These are phyloP conservation scores for Hippocampus comes DNA, from an alignment of 2,113 vertebrate genomes.

Conservation along the genomic window DNA sequence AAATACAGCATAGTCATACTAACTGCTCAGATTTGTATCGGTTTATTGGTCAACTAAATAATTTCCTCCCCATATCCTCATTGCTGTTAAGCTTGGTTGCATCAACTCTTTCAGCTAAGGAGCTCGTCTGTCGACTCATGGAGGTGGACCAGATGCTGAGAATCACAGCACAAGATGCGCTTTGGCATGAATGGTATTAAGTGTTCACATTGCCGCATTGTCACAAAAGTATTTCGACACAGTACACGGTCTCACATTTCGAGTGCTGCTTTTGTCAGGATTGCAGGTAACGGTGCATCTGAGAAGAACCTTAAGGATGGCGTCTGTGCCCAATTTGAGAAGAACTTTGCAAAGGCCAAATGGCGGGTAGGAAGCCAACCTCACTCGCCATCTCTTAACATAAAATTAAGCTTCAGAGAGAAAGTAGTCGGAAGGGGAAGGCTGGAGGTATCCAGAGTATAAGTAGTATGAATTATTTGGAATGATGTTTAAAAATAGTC, in stretches of 20 bases:
- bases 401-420: not conserved
- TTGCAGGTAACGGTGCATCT: slow-evolving; percentile 79
- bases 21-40: not conserved
- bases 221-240: slow-evolving; percentile 1
- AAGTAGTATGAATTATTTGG: not conserved
- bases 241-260: slow-evolving; percentile 7
- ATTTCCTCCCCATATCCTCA: not conserved
- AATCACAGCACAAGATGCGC: slow-evolving; percentile 79
- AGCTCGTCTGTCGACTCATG: slow-evolving; percentile 80
- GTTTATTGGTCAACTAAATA: not conserved
- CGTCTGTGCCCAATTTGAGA: slow-evolving; percentile 84
- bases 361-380: slow-evolving; percentile 75
- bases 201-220: not conserved
- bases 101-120: slow-evolving; percentile 71
- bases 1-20: no score
- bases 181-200: slow-evolving; percentile 77
- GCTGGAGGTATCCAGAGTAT: not conserved
- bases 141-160: slow-evolving; percentile 81
- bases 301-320: slow-evolving; percentile 83
- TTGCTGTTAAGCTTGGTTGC: not conserved
- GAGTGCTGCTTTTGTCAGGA: slow-evolving; percentile 63
- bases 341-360: slow-evolving; percentile 85
- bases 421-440: slow-evolving; percentile 5
- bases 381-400: not conserved
- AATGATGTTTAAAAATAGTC: not conserved